These are phyloP conservation scores for Dryococelus australis DNA, from an alignment of 2,888 invertebrate genomes.

Conservation along the genomic window DNA sequence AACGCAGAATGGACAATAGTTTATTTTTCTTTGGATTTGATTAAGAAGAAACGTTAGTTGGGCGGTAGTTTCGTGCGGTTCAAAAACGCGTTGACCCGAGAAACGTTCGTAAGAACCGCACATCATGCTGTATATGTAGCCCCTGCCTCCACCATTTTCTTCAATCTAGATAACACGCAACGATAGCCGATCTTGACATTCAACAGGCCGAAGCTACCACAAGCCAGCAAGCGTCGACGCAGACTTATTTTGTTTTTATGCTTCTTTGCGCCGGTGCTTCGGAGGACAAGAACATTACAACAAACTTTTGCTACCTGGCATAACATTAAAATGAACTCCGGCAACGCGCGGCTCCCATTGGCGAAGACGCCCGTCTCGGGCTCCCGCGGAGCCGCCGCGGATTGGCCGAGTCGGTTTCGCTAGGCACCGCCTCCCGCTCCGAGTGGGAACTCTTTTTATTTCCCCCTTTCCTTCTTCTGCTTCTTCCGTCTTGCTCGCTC, in stretches of 20 bases:
- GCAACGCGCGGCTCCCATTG: constrained; percentile 22
- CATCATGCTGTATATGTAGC: too few species aligned
- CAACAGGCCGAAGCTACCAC: constrained; percentile 34
- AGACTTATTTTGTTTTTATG: constrained; percentile 1
- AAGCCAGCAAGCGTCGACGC: constrained; percentile 32
- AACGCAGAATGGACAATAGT: too few species aligned
- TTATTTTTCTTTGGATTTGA: too few species aligned
- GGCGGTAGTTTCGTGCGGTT: too few species aligned
- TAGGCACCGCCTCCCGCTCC: constrained; percentile 37
- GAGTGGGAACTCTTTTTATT: constrained; percentile 22
- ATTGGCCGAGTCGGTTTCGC: constrained; percentile 34
- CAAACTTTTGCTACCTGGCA: constrained; percentile 21
- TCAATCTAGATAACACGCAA: constrained; percentile 42
- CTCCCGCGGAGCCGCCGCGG: constrained; percentile 29
- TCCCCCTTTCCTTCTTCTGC: constrained; percentile 18
- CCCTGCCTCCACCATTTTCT: constrained; percentile 24
- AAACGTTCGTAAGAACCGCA: too few species aligned
- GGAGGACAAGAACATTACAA: constrained; percentile 22
- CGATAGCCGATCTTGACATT: constrained; percentile 36
- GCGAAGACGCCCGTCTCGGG: constrained; percentile 32
- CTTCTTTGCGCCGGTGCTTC: constrained; percentile 24
- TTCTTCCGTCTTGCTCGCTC: constrained; percentile 31
- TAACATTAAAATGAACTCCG: neutral
- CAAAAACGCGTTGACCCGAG: too few species aligned
- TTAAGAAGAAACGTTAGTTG: too few species aligned